Conservation (phyloP, 2,797 vertebrate genomes). For the Trichosurus vulpecula region DNA sequence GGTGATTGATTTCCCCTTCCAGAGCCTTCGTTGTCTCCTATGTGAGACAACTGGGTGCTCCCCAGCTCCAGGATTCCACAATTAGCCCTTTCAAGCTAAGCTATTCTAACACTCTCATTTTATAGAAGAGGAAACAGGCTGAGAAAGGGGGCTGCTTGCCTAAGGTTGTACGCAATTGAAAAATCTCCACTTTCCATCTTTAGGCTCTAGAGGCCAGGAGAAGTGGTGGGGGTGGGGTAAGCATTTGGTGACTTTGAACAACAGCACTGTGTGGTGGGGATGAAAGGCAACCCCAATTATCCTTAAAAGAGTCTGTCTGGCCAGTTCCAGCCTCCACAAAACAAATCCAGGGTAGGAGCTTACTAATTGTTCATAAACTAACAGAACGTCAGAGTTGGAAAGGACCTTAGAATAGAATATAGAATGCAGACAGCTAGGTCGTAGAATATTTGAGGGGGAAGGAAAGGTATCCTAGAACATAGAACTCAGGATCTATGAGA, state of each 20-base stretch:
- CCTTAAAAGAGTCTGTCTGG: not conserved
- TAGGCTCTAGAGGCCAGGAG: not conserved
- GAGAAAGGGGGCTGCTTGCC: not conserved
- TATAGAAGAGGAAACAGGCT: not conserved
- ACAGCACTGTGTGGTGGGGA: not conserved
- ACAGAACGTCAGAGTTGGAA: not conserved
- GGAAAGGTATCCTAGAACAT: not conserved
- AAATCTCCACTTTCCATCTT: not conserved
- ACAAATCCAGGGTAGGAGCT: not conserved
- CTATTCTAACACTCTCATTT: not conserved
- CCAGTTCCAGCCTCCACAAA: not conserved
- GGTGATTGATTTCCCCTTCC: not conserved
- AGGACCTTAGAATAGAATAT: not conserved
- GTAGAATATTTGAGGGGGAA: not conserved
- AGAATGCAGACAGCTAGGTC: not conserved
- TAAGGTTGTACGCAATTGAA: not conserved
- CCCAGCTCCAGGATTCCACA: not conserved
- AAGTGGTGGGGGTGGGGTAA: accelerated
- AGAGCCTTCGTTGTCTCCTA: not conserved
- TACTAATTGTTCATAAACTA: not conserved
- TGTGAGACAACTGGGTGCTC: too few relatives aligned
- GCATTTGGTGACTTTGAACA: conserved; percentile 14
- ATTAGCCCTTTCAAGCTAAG: not conserved
- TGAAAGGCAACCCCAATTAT: not conserved
- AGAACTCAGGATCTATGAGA: not conserved